These are phyloP conservation scores for Clamator glandarius DNA, from an alignment of 2,797 vertebrate genomes.

Conservation along the genomic window DNA sequence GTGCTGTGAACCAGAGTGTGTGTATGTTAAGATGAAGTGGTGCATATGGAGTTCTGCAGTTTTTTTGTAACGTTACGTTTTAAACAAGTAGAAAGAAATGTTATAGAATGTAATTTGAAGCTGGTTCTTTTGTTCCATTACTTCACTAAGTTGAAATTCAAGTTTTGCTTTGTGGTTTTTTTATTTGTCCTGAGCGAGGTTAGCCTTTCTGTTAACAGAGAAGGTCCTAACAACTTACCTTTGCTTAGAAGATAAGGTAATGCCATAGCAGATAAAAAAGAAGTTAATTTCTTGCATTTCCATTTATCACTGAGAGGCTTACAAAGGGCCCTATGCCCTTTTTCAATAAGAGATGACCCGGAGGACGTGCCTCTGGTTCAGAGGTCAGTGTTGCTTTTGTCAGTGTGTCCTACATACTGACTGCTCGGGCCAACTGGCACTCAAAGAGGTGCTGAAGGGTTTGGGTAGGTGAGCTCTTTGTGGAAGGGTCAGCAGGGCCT, in stretches of 20 bases:
- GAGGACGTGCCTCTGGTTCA: background rate
- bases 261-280: background rate
- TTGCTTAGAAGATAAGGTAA: background rate
- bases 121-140: background rate
- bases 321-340: background rate
- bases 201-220: background rate
- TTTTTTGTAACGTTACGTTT: background rate
- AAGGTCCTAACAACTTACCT: background rate
- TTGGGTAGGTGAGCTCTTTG: background rate
- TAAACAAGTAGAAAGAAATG: background rate
- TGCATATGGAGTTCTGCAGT: background rate
- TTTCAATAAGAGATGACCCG: background rate
- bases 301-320: background rate
- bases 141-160: background rate
- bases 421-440: background rate
- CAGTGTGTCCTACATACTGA: background rate
- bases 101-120: background rate
- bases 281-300: background rate
- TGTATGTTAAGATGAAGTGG: background rate
- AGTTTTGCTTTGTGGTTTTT: background rate
- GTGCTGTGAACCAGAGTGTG: background rate
- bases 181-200: background rate
- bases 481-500: background rate
- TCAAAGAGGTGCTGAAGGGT: background rate
- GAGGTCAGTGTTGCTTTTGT: background rate